A percentile compares a stretch with the other conserved stretches of the same genome.
phyloP scores from a whole-genome alignment of 2,113 vertebrate species.

The Brachypteracias leptosomus region DNA sequence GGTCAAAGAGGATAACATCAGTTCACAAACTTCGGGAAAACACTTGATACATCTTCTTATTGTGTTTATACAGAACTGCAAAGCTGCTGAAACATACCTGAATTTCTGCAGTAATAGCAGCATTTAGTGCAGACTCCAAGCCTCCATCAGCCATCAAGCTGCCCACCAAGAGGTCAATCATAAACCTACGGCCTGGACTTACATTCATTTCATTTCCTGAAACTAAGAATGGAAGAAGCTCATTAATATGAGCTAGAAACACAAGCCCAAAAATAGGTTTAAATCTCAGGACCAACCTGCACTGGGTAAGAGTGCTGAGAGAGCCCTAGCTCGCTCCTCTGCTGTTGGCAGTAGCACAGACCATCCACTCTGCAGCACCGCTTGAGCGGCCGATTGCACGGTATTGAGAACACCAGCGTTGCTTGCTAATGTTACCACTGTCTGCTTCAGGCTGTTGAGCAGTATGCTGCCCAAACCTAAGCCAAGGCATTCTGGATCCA shows the following conservation, averaged over 20 bases:
- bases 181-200: conserved; percentile 93
- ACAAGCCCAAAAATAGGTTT: neutral
- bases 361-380: conserved; percentile 97
- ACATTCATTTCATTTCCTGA: conserved; percentile 93
- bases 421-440: conserved; percentile 92
- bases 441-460: conserved; percentile 96
- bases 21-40: neutral
- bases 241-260: neutral
- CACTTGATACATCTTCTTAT: neutral
- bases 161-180: conserved; percentile 97
- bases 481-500: conserved; percentile 92
- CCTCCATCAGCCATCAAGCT: conserved; percentile 98
- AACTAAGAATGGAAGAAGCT: conserved; percentile 63
- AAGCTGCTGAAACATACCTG: conserved; percentile 78
- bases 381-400: conserved; percentile 90
- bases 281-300: conserved; percentile 74
- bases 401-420: conserved; percentile 93
- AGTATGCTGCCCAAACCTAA: conserved; percentile 90
- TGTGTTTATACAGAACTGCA: neutral
- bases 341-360: conserved; percentile 94
- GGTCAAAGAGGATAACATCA: neutral
- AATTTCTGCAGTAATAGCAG: conserved; percentile 96
- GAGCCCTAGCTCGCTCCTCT: conserved; percentile 90
- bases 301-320: conserved; percentile 92
- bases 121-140: conserved; percentile 91